Conservation (phyloP, 2,113 vertebrate genomes). For the Abramis brama region DNA sequence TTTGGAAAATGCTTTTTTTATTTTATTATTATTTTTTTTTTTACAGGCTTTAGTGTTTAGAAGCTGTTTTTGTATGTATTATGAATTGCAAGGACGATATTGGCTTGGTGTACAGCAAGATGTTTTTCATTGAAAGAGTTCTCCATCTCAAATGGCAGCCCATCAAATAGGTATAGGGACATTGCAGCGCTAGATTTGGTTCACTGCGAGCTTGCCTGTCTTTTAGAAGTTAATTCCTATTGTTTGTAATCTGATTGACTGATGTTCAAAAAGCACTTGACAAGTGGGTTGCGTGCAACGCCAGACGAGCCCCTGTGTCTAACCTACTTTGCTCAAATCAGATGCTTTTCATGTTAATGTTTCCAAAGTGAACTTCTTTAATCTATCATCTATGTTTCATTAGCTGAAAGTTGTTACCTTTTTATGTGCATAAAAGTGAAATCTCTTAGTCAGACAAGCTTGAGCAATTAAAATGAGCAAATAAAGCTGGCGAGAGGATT, state of each 20-base stretch:
- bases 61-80: too few relatives aligned
- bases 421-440: conserved; percentile 72
- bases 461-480: conserved; percentile 78
- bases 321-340: conserved; percentile 72
- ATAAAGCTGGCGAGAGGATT: conserved; percentile 78
- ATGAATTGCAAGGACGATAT: background rate
- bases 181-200: conserved; percentile 47
- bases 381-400: conserved; percentile 75
- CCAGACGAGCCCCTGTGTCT: conserved; percentile 62
- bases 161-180: conserved; percentile 48
- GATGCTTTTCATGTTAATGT: conserved; percentile 71
- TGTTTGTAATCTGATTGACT: conserved; percentile 73
- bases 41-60: background rate
- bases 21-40: background rate
- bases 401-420: conserved; percentile 75
- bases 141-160: conserved; percentile 54
- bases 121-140: conserved; percentile 44
- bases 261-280: conserved; percentile 71
- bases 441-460: conserved; percentile 77
- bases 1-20: background rate
- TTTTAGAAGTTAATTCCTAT: conserved; percentile 65
- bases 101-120: background rate
- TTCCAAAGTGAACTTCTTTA: conserved; percentile 73
- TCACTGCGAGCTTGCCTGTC: conserved; percentile 55
- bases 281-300: conserved; percentile 63